Evolutionary conservation across 1,140 invertebrate genomes (phyloP).

Genomic region (Hesperophylax magnus): DNA sequence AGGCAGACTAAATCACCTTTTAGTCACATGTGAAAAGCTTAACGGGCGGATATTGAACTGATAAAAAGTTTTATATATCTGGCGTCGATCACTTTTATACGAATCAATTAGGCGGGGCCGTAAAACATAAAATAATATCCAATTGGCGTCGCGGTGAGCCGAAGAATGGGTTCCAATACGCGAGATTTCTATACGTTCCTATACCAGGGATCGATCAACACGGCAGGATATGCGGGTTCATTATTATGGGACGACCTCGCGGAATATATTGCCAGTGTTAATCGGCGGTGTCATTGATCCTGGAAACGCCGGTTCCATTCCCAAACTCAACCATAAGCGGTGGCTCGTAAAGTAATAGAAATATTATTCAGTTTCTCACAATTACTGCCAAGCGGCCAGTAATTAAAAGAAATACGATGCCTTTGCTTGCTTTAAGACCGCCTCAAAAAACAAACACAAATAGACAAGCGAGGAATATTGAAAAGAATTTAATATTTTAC

Average conservation of each 20-base stretch:
- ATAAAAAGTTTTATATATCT: neutral
- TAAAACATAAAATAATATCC: neutral
- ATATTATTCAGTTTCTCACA: constrained; percentile 18
- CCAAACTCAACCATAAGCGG: neutral
- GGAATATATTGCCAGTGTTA: neutral
- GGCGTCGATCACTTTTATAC: constrained; percentile 5
- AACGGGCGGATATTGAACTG: neutral
- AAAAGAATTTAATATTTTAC: no score
- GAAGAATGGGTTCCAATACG: constrained; percentile 5
- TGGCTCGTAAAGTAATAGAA: neutral
- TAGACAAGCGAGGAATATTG: no score
- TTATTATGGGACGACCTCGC: neutral
- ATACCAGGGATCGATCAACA: neutral
- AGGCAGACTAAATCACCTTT: no score
- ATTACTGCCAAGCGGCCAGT: neutral
- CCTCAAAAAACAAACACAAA: no score
- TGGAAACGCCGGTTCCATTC: neutral
- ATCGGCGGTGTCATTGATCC: constrained; percentile 25
- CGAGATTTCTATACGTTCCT: no score
- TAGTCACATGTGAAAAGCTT: no score
- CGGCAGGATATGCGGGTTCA: constrained; percentile 13
- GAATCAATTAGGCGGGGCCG: constrained; percentile 11
- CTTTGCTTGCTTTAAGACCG: no score
- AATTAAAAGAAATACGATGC: no score
- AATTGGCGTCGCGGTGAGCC: neutral